A percentile compares a stretch with the other conserved stretches of the same genome.
Conservation (phyloP, 2,113 vertebrate genomes). For the Notothenia rossii region DNA sequence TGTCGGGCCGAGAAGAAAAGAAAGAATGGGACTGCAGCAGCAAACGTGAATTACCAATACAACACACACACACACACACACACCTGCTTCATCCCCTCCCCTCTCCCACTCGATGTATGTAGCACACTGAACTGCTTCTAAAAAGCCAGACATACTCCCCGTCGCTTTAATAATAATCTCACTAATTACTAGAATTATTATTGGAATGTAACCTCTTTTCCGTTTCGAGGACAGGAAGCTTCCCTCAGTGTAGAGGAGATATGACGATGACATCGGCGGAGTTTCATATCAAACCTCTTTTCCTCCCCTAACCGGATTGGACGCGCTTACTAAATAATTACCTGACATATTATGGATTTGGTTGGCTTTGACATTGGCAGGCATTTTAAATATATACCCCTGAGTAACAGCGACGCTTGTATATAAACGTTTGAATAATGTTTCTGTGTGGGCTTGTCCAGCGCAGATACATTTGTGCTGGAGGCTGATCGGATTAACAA, state of each 20-base stretch:
- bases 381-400: conserved; percentile 15
- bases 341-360: conserved; percentile 35
- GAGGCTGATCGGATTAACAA: conserved; percentile 46
- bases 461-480: not conserved
- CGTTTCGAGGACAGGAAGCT: conserved; percentile 74
- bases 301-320: conserved; percentile 23
- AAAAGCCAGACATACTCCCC: conserved; percentile 60
- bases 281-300: conserved; percentile 44
- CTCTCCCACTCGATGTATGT: conserved; percentile 57
- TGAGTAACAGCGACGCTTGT: conserved; percentile 9
- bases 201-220: conserved; percentile 85
- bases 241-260: conserved; percentile 13
- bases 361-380: conserved; percentile 41
- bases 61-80: not conserved
- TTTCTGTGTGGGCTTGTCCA: not conserved
- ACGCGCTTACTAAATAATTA: conserved; percentile 29
- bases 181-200: conserved; percentile 85
- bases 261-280: conserved; percentile 40
- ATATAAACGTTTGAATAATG: conserved; percentile 11
- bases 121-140: conserved; percentile 78
- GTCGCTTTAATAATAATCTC: conserved; percentile 69
- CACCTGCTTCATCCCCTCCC: not conserved
- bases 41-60: conserved; percentile 13
- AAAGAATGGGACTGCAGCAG: not conserved
- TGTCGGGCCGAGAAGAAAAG: too few relatives aligned